Evolutionary conservation across 2,888 invertebrate genomes (phyloP).

Genomic region (Arenicola marina): DNA sequence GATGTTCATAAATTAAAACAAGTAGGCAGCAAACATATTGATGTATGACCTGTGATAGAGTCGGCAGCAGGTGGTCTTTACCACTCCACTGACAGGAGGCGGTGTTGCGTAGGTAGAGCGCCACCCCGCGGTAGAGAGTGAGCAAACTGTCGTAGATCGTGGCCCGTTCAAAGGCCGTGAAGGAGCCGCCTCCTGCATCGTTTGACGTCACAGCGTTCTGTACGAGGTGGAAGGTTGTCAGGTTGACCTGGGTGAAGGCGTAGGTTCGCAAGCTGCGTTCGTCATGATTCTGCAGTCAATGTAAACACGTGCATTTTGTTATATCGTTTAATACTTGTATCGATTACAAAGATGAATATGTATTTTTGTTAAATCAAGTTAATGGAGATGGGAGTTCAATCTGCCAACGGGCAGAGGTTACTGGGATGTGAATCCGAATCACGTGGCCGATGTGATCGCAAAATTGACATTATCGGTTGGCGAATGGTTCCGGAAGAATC

Average conservation of each 20-base stretch:
- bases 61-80: neutral
- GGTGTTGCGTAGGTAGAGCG: slow-evolving; percentile 12
- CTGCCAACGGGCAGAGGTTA: too few relatives aligned
- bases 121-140: slow-evolving; percentile 24
- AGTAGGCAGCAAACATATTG: too few relatives aligned
- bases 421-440: too few relatives aligned
- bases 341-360: too few relatives aligned
- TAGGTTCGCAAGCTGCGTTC: slow-evolving; percentile 17
- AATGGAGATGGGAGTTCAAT: too few relatives aligned
- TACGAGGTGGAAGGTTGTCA: slow-evolving; percentile 28
- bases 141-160: slow-evolving; percentile 25
- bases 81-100: slow-evolving; percentile 22
- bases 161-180: slow-evolving; percentile 23
- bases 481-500: too few relatives aligned
- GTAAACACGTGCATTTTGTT: too few relatives aligned
- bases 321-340: too few relatives aligned
- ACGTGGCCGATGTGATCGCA: too few relatives aligned
- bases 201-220: slow-evolving; percentile 4
- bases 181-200: neutral
- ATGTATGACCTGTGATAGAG: slow-evolving; percentile 8
- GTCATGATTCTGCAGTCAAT: slow-evolving; percentile 20
- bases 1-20: too few relatives aligned
- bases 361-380: too few relatives aligned
- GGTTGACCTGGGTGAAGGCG: slow-evolving; percentile 25
- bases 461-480: too few relatives aligned